phyloP scores from a whole-genome alignment of 2,113 vertebrate species.

The Manacus vitellinus region DNA sequence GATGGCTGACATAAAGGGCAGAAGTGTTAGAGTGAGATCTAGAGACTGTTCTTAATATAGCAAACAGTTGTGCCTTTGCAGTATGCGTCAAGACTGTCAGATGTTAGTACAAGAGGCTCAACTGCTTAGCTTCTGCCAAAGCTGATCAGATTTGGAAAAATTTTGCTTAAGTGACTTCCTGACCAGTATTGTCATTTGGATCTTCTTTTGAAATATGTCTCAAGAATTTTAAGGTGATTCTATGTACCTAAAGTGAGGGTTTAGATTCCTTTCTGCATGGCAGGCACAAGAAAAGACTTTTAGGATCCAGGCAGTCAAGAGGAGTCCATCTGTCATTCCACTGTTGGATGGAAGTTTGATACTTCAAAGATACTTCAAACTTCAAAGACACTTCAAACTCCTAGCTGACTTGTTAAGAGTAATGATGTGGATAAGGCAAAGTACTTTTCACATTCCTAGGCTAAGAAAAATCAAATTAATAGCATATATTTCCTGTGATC shows the following conservation, averaged over 20 bases:
- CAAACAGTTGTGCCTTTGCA: neutral
- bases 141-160: neutral
- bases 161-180: neutral
- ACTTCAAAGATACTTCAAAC: neutral
- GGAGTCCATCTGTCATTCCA: neutral
- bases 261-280: neutral
- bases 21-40: neutral
- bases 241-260: accelerated
- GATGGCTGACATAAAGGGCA: neutral
- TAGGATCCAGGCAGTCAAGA: neutral
- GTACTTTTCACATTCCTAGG: neutral
- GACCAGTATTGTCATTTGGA: neutral
- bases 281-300: neutral
- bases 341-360: neutral
- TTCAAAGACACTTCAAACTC: neutral
- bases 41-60: neutral
- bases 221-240: neutral
- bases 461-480: neutral
- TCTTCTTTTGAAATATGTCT: neutral
- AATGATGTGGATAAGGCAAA: neutral
- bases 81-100: neutral
- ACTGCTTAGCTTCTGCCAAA: neutral
- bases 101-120: neutral
- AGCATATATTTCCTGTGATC: neutral
- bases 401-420: neutral